Evolutionary conservation across 2,113 vertebrate genomes (phyloP).

Genomic region (Rhizomys pruinosus): DNA sequence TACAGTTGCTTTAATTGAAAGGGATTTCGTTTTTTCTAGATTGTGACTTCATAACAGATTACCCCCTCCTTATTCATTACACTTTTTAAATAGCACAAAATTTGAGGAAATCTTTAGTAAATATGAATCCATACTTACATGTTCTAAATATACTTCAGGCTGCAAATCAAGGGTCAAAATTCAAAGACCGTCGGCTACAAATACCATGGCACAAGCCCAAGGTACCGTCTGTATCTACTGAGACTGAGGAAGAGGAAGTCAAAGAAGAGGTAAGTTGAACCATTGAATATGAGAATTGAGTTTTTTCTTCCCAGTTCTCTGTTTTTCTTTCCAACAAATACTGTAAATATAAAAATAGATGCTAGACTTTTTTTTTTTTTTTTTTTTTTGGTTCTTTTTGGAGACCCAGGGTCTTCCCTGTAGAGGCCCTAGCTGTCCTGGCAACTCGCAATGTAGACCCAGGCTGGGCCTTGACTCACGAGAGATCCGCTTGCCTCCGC

Average conservation of each 20-base stretch:
- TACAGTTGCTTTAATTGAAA: neutral
- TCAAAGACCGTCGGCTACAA: constrained; percentile 96
- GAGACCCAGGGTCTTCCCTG: no score
- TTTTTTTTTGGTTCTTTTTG: no score
- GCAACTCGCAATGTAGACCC: no score
- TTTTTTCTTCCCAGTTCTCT: neutral
- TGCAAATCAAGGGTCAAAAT: constrained; percentile 97
- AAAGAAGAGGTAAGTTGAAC: constrained; percentile 92
- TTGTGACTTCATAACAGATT: constrained; percentile 13
- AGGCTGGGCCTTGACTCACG: no score
- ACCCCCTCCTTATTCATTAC: neutral
- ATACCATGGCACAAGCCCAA: constrained; percentile 99
- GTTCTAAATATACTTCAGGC: constrained; percentile 86
- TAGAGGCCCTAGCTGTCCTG: no score
- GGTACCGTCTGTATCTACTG: constrained; percentile 93
- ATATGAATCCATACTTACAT: constrained; percentile 17
- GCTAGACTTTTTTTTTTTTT: neutral
- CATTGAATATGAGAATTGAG: constrained; percentile 17
- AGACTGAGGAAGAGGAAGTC: constrained; percentile 94
- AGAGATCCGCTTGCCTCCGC: no score
- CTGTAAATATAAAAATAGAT: constrained; percentile 33
- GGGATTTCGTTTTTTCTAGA: neutral
- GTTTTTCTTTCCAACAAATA: constrained; percentile 57
- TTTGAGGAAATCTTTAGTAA: constrained; percentile 52
- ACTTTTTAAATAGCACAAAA: constrained; percentile 29